Percentiles rank a stretch among this genome's conserved stretches.
Conservation (phyloP, 2,888 invertebrate species). For the Ectemnius cavifrons region DNA sequence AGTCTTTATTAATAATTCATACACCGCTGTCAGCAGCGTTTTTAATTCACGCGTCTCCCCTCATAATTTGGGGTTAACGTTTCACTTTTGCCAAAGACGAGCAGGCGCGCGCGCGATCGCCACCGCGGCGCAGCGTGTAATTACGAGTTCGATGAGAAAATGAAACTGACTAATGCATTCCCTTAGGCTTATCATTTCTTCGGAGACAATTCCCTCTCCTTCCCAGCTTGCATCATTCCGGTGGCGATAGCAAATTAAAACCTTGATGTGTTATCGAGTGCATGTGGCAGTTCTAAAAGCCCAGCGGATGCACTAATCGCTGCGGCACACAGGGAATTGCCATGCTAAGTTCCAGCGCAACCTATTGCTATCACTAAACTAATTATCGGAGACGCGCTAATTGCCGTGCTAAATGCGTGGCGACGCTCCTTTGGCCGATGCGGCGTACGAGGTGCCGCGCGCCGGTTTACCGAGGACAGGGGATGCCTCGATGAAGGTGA, state of each 20-base stretch:
- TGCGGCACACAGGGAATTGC: constrained; percentile 16
- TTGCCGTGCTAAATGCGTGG: constrained; percentile 11
- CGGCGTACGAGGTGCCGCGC: background rate
- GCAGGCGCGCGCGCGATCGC: constrained; percentile 12
- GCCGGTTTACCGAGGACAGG: background rate
- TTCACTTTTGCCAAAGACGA: constrained; percentile 52
- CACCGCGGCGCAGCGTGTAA: constrained; percentile 50
- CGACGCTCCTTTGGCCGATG: background rate
- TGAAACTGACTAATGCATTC: background rate
- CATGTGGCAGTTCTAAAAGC: background rate
- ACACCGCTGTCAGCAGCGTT: constrained; percentile 49
- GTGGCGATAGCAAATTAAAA: too few species aligned
- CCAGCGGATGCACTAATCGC: constrained; percentile 16
- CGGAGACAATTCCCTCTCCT: too few species aligned
- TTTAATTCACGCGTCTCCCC: constrained; percentile 52
- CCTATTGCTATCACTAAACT: constrained; percentile 3
- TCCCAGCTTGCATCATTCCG: too few species aligned
- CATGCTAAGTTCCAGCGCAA: background rate
- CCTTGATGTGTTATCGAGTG: too few species aligned
- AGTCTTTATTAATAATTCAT: constrained; percentile 60
- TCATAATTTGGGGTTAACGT: constrained; percentile 58
- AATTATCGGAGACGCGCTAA: constrained; percentile 13
- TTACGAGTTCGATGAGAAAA: constrained; percentile 47
- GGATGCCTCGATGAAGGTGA: background rate
- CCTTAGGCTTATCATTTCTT: too few species aligned